Percentiles rank a stretch among this genome's conserved stretches.
phyloP scores from a whole-genome alignment of 1,140 invertebrate species.

The Harpegnathos saltator region DNA sequence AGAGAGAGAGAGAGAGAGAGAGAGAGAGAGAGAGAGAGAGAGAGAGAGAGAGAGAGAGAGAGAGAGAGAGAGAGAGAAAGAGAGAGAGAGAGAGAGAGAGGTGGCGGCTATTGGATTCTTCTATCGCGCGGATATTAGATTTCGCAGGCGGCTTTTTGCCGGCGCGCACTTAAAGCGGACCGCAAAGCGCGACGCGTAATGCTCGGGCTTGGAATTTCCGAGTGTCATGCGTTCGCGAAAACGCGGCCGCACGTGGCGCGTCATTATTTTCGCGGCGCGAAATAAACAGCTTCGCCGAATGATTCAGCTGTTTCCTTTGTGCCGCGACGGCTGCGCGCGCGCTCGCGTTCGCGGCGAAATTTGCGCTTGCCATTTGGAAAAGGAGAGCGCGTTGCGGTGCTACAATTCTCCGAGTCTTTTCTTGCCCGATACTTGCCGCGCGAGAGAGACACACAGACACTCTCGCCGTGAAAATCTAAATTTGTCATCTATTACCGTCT shows the following conservation, averaged over 20 bases:
- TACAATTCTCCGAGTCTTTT: no score
- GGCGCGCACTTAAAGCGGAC: neutral
- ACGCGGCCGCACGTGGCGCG: constrained; percentile 55
- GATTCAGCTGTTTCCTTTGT: constrained; percentile 74
- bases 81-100: no score
- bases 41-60: no score
- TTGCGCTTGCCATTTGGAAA: constrained; percentile 58
- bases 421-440: neutral
- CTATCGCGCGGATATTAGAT: neutral
- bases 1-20: no score
- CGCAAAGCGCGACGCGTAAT: constrained; percentile 24
- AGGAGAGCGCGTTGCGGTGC: no score
- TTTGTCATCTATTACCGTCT: constrained; percentile 31
- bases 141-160: neutral
- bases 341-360: constrained; percentile 16
- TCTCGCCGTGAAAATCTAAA: constrained; percentile 44
- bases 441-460: neutral
- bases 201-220: constrained; percentile 29
- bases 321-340: neutral
- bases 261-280: constrained; percentile 67
- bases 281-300: constrained; percentile 58
- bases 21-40: no score
- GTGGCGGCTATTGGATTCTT: no score
- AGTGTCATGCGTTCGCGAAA: constrained; percentile 30
- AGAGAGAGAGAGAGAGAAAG: no score